A percentile compares a stretch with the other conserved stretches of the same genome.
phyloP scores from a whole-genome alignment of 1,140 invertebrate species.

The Venustaconcha ellipsiformis region DNA sequence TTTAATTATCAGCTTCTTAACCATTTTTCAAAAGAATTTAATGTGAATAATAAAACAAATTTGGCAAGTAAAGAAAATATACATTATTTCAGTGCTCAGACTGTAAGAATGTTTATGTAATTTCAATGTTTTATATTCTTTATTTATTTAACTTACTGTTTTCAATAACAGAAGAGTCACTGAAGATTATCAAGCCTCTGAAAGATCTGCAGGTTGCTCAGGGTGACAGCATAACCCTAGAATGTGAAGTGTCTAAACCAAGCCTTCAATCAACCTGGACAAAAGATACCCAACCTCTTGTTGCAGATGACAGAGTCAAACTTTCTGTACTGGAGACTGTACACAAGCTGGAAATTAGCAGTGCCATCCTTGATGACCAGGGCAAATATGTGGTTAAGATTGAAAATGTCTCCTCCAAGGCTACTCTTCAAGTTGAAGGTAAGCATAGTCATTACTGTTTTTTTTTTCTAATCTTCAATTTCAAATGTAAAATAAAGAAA shows the following conservation, averaged over 20 bases:
- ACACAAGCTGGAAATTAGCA: constrained; percentile 47
- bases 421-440: constrained; percentile 56
- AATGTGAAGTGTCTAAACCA: constrained; percentile 79
- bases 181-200: constrained; percentile 75
- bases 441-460: constrained; percentile 2
- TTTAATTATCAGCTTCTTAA: too few species aligned
- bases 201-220: constrained; percentile 82
- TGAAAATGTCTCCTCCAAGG: constrained; percentile 51
- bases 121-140: too few species aligned
- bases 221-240: constrained; percentile 81
- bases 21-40: too few species aligned
- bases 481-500: neutral
- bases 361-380: constrained; percentile 45
- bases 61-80: too few species aligned
- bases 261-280: constrained; percentile 83
- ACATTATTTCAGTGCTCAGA: too few species aligned
- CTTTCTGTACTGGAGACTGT: constrained; percentile 27
- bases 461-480: neutral
- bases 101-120: too few species aligned
- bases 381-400: constrained; percentile 55
- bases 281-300: constrained; percentile 75
- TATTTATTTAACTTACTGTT: too few species aligned
- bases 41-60: too few species aligned
- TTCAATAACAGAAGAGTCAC: constrained; percentile 13
- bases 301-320: constrained; percentile 22